phyloP scores from a whole-genome alignment of 2,113 vertebrate species.

The Microtus pennsylvanicus region DNA sequence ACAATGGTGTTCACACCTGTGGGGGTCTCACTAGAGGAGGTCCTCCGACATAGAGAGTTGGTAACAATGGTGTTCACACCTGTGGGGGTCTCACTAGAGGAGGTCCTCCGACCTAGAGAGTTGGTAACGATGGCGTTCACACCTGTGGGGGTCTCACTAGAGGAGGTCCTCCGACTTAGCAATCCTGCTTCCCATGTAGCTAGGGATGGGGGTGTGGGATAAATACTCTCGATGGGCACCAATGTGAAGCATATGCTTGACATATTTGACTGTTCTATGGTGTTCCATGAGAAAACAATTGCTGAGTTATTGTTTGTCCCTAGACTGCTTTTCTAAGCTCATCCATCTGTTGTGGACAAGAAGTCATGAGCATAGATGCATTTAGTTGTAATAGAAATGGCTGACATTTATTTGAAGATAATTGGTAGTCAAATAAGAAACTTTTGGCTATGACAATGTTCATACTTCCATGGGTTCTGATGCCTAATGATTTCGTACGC shows the following conservation, averaged over 20 bases:
- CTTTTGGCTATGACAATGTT: background rate
- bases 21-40: background rate
- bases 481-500: background rate
- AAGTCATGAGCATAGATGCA: background rate
- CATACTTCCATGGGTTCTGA: accelerated
- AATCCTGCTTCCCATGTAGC: background rate
- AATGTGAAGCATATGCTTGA: background rate
- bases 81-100: background rate
- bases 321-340: background rate
- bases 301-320: background rate
- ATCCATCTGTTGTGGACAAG: background rate
- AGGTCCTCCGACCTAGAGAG: too few relatives aligned
- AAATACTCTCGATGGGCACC: background rate
- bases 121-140: too few relatives aligned
- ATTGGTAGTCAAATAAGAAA: background rate
- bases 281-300: background rate
- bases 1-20: too few relatives aligned
- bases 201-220: background rate
- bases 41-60: too few relatives aligned
- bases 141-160: background rate
- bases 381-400: background rate
- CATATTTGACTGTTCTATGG: background rate
- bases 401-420: background rate
- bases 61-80: too few relatives aligned
- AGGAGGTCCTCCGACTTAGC: background rate